Evolutionary conservation across 2,888 invertebrate genomes (phyloP), one percentile per base, ranked within the genome.

Genomic region (Acanthosepion lycidas): DNA sequence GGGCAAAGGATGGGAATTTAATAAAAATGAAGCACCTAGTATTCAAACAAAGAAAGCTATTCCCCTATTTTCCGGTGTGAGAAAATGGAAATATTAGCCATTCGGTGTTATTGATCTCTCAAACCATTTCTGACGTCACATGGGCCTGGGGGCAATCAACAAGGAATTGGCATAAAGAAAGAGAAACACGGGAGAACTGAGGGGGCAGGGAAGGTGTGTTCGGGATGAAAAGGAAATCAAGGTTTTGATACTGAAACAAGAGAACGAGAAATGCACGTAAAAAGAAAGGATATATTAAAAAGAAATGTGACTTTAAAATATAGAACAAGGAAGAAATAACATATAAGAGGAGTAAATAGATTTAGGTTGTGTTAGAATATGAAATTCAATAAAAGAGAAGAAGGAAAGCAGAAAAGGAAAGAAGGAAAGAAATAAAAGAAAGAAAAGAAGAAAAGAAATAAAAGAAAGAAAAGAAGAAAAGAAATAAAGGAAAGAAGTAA

Each of bases 41-140:
- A 78, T 78, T 78, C 78, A 78, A 78, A 78, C 78, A 78, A 78
- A 78, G 78, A 78, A 78, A 78, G n/a, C 78, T n/a, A 78, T 78
- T 78, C 78, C 78, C 78, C 15, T 78, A 78, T 78, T 78, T 78
- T 78, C 78, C 78, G 78, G 78, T 78, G n/a, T 9, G 78, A 78
- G 78, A 78, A 78, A 78, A 78, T 78, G 33, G 78, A 78, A 78
- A 78, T 78, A 78, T 78, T 78, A 78, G 78, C 78, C n/a, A 78
- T 78, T 78, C 78, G n/a, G 78, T 78, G 78, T 78, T 78, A 78
- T 78, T 78, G 78, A 78, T 78, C 78, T 78, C 78, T 78, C 15
- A 5, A 78, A 33, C 78, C 78, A 78, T 78, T 78, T 9, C 78
- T 78, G 78, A 78, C n/a, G 78, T 78, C 78, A 78, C 78, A n/a